These are phyloP conservation scores for Rhabditoides inermis DNA, from an alignment of 2,888 invertebrate species.

Conservation along the genomic window DNA sequence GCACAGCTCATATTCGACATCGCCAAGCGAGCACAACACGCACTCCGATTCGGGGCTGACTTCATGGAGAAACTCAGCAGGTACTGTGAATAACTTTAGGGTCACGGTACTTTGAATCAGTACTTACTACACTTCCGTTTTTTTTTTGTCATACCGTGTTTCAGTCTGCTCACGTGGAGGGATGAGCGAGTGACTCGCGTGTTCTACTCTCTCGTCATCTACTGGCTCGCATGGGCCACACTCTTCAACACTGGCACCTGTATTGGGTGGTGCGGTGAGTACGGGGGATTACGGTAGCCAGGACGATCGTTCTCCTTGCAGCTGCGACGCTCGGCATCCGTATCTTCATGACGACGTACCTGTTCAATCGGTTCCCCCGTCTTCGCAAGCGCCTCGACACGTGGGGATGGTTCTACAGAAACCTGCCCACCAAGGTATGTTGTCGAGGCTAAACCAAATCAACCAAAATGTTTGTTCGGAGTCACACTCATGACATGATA, in stretches of 20 bases:
- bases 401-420: conserved; percentile 28
- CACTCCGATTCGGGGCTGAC: conserved; percentile 34
- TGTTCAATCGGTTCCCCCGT: conserved; percentile 56
- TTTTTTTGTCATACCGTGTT: conserved; percentile 15
- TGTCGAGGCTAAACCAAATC: too few species aligned
- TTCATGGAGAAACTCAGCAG: conserved; percentile 55
- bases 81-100: conserved; percentile 30
- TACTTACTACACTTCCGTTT: background rate
- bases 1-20: conserved; percentile 55
- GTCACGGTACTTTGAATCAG: background rate
- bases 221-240: conserved; percentile 49
- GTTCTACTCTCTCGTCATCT: conserved; percentile 48
- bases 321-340: conserved; percentile 53
- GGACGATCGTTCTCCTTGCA: conserved; percentile 5
- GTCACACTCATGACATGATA: too few species aligned
- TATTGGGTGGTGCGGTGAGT: conserved; percentile 44
- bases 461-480: too few species aligned
- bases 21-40: conserved; percentile 55
- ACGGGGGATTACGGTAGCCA: background rate
- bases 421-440: conserved; percentile 17
- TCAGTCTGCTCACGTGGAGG: conserved; percentile 55
- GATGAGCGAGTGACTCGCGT: conserved; percentile 50
- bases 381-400: conserved; percentile 53
- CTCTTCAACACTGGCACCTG: conserved; percentile 48
- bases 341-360: conserved; percentile 56